phyloP scores from a whole-genome alignment of 1,140 invertebrate species.

The Anastatus disparis region DNA sequence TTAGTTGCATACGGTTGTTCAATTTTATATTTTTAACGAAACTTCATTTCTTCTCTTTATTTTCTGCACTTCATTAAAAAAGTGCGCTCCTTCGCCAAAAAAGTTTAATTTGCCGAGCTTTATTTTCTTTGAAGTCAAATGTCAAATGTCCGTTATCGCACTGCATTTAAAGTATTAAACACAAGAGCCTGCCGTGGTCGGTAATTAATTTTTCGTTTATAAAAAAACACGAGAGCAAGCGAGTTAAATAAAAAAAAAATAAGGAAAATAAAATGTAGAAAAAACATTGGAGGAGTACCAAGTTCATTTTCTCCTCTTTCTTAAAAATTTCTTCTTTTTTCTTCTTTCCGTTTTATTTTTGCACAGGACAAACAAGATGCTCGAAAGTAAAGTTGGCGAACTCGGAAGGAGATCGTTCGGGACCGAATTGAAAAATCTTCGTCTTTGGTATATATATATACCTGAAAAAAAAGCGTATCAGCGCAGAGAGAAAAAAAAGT shows the following conservation, averaged over 20 bases:
- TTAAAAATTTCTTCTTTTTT: no score
- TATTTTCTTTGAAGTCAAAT: not conserved
- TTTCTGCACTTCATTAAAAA: no score
- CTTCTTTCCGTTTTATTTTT: no score
- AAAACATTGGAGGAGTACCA: not conserved
- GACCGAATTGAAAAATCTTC: conserved; percentile 1
- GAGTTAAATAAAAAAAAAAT: not conserved
- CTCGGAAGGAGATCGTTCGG: not conserved
- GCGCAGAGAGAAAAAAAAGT: not conserved
- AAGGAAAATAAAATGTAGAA: not conserved
- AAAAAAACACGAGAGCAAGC: not conserved
- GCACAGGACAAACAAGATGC: no score
- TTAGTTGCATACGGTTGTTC: no score
- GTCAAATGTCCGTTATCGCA: not conserved
- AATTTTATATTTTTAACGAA: no score
- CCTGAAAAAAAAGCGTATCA: no score
- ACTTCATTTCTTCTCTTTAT: no score
- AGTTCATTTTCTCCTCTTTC: no score
- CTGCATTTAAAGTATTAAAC: no score
- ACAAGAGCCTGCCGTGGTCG: not conserved
- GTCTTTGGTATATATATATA: no score
- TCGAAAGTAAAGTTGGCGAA: conserved; percentile 1
- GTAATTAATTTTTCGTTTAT: conserved; percentile 10
- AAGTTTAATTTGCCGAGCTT: no score
- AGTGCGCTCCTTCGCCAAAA: not conserved